Conservation (phyloP, 2,888 invertebrate genomes). For the Cynaeus angustus region DNA sequence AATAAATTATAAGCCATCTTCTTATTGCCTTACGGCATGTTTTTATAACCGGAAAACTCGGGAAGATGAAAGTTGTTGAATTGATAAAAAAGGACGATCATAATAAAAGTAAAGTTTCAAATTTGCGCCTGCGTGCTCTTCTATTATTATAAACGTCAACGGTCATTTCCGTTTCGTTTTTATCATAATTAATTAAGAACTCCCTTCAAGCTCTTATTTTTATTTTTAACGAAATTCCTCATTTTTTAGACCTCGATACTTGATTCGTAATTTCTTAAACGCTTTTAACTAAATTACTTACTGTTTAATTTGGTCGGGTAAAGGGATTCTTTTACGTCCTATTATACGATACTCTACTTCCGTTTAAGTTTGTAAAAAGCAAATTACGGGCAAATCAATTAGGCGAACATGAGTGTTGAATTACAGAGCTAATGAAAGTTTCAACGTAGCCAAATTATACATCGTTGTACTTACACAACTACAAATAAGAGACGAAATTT, state of each 20-base stretch:
- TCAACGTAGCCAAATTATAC: neutral
- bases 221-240: slow-evolving; percentile 11
- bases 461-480: neutral
- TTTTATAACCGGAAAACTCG: slow-evolving; percentile 25
- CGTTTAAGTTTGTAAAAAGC: slow-evolving; percentile 10
- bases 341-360: slow-evolving; percentile 22
- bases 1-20: slow-evolving; percentile 33
- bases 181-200: slow-evolving; percentile 31
- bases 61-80: slow-evolving; percentile 21
- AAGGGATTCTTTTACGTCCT: slow-evolving; percentile 14
- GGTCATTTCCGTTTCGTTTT: slow-evolving; percentile 25
- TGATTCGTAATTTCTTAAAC: slow-evolving; percentile 27
- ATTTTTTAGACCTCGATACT: slow-evolving; percentile 12
- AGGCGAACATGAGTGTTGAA: slow-evolving; percentile 12
- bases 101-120: slow-evolving; percentile 35
- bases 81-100: slow-evolving; percentile 22
- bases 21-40: slow-evolving; percentile 19
- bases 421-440: slow-evolving; percentile 9
- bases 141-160: slow-evolving; percentile 15
- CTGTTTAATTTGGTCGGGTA: slow-evolving; percentile 30
- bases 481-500: slow-evolving; percentile 6
- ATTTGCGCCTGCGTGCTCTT: slow-evolving; percentile 33
- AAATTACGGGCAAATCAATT: slow-evolving; percentile 19
- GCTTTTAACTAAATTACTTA: slow-evolving; percentile 39
- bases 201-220: slow-evolving; percentile 14